Evolutionary conservation across 2,797 vertebrate genomes (phyloP), one percentile per base, ranked within the genome.

Genomic region (Potorous gilbertii): DNA sequence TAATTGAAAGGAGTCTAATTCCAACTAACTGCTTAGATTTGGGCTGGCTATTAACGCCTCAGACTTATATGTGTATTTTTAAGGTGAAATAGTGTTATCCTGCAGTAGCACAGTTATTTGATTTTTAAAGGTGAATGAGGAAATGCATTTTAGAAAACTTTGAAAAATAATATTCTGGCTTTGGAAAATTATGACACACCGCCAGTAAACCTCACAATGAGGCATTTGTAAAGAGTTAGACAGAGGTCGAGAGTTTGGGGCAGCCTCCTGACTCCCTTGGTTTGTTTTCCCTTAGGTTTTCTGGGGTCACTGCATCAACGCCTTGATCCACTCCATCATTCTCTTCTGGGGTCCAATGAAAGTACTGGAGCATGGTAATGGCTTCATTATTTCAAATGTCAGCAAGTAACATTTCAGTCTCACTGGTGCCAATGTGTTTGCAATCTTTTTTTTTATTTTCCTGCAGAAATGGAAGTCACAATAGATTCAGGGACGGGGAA

Each of bases 271-370:
- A 98, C 97, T 98, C 97, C 97, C 93, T 98, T 95, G 97, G 97
- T 98, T 98, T 98, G 96, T 98, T 99, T 99, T 97, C 97, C 97
- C 95, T 91, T 98, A 99, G 99, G 99, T 99, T 98, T 99, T 99
- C 98, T 99, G 99, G 99, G 99, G 99, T 98, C 99, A 99, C 98
- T 99, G 99, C 98, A 99, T 99, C 98, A 99, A 99, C 98, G 99
- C 99, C 98, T 99, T 99, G 99, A 99, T 99, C 98, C 99, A 99
- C 98, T 99, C 99, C 97, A 98, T 99, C 98, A 99, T 99, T 98
- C 99, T 99, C 97, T 99, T 99, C 98, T 99, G 99, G 99, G 99
- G 99, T 99, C 99, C 99, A 66, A 99, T 99, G 96, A 99, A 99
- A 99, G 99, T 99, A 91, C 98, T 99, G 98, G 99, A 99, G 98